Conservation (phyloP, 2,888 invertebrate species). For the Meganola albula region DNA sequence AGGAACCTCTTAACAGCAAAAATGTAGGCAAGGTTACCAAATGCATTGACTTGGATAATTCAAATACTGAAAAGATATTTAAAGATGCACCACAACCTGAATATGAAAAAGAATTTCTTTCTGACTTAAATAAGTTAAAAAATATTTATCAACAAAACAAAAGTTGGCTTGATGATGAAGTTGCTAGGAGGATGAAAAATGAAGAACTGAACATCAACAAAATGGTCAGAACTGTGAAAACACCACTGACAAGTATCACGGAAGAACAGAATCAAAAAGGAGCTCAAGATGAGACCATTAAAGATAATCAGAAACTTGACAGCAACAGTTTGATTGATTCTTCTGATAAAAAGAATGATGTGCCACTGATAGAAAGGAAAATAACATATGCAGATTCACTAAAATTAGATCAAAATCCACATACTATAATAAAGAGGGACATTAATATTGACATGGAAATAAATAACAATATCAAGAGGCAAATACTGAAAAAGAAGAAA, state of each 20-base stretch:
- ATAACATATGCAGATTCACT: constrained; percentile 60
- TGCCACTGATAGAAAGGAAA: constrained; percentile 30
- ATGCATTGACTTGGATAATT: constrained; percentile 49
- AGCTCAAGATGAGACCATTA: constrained; percentile 26
- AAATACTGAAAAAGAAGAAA: constrained; percentile 43
- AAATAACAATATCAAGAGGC: constrained; percentile 67
- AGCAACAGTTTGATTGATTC: constrained; percentile 11
- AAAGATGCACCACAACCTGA: constrained; percentile 32
- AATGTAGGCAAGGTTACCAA: constrained; percentile 47
- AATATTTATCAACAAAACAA: constrained; percentile 60
- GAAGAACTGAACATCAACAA: constrained; percentile 37
- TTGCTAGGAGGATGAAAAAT: constrained; percentile 43
- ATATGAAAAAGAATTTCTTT: constrained; percentile 53
- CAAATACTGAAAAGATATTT: constrained; percentile 27
- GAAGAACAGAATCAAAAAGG: constrained; percentile 30
- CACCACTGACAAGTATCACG: constrained; percentile 31
- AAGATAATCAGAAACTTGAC: constrained; percentile 14
- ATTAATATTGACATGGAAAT: constrained; percentile 28
- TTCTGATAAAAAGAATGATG: constrained; percentile 11
- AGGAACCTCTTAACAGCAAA: constrained; percentile 54
- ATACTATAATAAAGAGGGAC: constrained; percentile 31
- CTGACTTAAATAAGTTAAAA: constrained; percentile 52
- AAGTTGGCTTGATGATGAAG: constrained; percentile 61
- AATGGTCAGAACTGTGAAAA: constrained; percentile 31
- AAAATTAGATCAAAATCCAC: constrained; percentile 34